Base-by-base conservation (phyloP, 2,797 vertebrate genomes). In the Gymnoscopelus braueri region DNA sequence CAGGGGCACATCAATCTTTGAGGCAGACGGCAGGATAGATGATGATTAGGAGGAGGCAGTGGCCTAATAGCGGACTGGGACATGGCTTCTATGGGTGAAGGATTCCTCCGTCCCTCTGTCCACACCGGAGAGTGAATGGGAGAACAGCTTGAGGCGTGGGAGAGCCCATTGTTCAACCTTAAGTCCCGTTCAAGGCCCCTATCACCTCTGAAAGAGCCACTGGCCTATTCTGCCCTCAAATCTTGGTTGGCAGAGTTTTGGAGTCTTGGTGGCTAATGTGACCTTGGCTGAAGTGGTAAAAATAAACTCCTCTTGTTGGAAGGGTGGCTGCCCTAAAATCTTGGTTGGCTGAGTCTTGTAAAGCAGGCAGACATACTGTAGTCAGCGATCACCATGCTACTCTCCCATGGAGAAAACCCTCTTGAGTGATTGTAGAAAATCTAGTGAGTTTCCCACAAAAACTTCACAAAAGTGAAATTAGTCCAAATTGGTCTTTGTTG, bases 1-100 rank as follows among this genome's bases (percentile, higher is more conserved):
- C 72, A 32, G 75, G 74, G 83, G 71, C 69, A 65, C 75, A 84
- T 89, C 79, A 81, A 79, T 90, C 79, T 72, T 19, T 4, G 3
- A 2, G 53, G 73, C 80, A 74, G 84, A 90, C 79, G 84, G 81
- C 86, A 77, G 81, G 86, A 88, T 26, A 69, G 70, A 61, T n/a
- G 71, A 83, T 78, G 80, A 89, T 84, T 82, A 80, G 77, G 74
- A 81, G 23, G 58, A 70, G 63, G 64, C 66, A 23, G 63, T 6
- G 55, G 72, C 72, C 78, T 66, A 13, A 5, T 39, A 58, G 61
- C 78, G 74, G 49, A 72, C 69, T 77, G 77, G 66, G 85, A 84
- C 2, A n/a, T 23, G 5, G 71, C 74, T 58, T 77, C 73, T 60
- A n/a, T 54, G 60, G 71, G 64, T 78, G 86, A 85, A 69, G 11